These are phyloP conservation scores for Auanema freiburgensis DNA, from an alignment of 2,888 invertebrate species.

Conservation along the genomic window DNA sequence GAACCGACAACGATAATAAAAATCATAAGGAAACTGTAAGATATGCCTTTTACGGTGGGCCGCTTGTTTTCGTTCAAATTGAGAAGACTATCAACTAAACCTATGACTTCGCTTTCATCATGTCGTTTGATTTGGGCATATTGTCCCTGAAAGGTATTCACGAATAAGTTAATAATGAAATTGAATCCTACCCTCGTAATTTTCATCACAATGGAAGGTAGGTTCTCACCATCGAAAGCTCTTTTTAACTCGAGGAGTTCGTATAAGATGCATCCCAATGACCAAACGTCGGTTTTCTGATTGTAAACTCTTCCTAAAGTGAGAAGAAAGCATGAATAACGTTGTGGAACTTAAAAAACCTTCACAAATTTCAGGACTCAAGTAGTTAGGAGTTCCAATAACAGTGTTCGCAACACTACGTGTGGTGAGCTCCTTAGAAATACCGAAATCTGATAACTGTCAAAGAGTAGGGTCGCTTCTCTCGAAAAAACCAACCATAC, in stretches of 20 bases:
- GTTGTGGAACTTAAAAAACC: slow-evolving; percentile 67
- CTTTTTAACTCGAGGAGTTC: slow-evolving; percentile 67
- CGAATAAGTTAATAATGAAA: background rate
- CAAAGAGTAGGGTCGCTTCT: background rate
- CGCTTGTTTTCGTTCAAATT: slow-evolving; percentile 28
- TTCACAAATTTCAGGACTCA: slow-evolving; percentile 82
- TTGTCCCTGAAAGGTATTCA: slow-evolving; percentile 16
- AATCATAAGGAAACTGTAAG: background rate
- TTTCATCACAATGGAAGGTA: slow-evolving; percentile 50
- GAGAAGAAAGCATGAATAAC: background rate
- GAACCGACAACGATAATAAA: background rate
- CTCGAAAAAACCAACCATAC: slow-evolving; percentile 35
- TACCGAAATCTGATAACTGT: slow-evolving; percentile 47
- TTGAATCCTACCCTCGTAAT: slow-evolving; percentile 36
- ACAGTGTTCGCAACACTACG: slow-evolving; percentile 69
- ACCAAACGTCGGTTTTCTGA: slow-evolving; percentile 83
- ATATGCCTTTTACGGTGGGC: slow-evolving; percentile 32
- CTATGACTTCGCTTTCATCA: slow-evolving; percentile 19
- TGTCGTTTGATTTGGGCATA: slow-evolving; percentile 6
- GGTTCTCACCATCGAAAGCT: slow-evolving; percentile 47
- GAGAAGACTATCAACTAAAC: slow-evolving; percentile 25
- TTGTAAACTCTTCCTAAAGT: slow-evolving; percentile 67
- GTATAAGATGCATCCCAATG: slow-evolving; percentile 81
- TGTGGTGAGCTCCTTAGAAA: slow-evolving; percentile 65
- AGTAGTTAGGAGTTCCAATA: slow-evolving; percentile 80